Percentiles rank a stretch among this genome's conserved stretches.
phyloP scores from a whole-genome alignment of 2,113 vertebrate genomes.

The Pangasianodon hypophthalmus region DNA sequence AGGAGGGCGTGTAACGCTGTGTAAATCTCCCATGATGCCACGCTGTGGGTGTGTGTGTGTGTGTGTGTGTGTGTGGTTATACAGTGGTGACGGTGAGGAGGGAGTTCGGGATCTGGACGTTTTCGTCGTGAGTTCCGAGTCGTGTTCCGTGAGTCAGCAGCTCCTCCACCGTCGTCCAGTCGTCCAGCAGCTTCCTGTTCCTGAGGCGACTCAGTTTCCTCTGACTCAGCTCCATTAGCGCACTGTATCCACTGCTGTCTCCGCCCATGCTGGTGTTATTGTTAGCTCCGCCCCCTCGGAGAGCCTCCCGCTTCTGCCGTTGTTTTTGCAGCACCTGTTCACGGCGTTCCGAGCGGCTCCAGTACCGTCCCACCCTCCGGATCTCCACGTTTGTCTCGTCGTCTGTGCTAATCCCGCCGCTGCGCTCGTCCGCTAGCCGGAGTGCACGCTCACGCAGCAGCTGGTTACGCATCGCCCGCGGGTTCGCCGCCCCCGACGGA shows the following conservation, averaged over 20 bases:
- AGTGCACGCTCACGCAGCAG: conserved; percentile 74
- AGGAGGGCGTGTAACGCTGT: background rate
- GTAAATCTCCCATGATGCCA: conserved; percentile 6
- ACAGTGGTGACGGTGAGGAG: conserved; percentile 78
- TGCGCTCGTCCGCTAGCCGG: conserved; percentile 69
- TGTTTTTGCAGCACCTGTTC: conserved; percentile 74
- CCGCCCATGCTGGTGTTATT: conserved; percentile 59
- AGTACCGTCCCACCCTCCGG: conserved; percentile 69
- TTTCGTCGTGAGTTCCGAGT: conserved; percentile 60
- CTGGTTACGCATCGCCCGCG: conserved; percentile 68
- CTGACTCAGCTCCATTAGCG: conserved; percentile 74
- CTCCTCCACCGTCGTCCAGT: conserved; percentile 81
- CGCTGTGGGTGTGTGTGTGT: background rate
- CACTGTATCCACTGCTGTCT: conserved; percentile 57
- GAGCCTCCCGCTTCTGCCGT: conserved; percentile 61
- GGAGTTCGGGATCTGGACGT: conserved; percentile 66
- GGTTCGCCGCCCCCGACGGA: conserved; percentile 32
- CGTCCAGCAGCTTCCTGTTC: conserved; percentile 76
- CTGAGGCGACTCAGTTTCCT: conserved; percentile 74
- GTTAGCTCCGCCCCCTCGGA: conserved; percentile 46
- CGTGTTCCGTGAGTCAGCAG: conserved; percentile 73
- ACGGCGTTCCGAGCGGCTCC: conserved; percentile 74
- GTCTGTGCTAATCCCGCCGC: conserved; percentile 72
- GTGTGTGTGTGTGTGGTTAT: conserved; percentile 45
- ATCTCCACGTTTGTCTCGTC: conserved; percentile 71